A percentile compares a stretch with the other conserved stretches of the same genome.
phyloP scores from a whole-genome alignment of 2,888 invertebrate genomes.

The Caenorhabditis macrosperma region DNA sequence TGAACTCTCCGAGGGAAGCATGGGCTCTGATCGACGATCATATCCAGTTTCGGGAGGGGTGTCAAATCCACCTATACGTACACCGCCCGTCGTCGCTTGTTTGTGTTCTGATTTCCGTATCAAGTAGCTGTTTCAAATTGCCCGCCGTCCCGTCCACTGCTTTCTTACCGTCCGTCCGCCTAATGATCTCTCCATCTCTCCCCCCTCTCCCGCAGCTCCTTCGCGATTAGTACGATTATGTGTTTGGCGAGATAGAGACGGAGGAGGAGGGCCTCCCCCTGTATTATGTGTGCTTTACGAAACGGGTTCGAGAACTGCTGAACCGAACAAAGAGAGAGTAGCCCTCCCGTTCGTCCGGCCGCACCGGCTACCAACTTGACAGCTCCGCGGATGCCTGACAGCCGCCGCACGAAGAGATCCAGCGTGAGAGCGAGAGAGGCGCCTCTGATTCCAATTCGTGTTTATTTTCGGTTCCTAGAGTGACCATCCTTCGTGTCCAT shows the following conservation, averaged over 20 bases:
- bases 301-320: constrained; percentile 60
- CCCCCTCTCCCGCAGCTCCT: constrained; percentile 23
- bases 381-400: constrained; percentile 55
- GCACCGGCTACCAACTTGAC: constrained; percentile 40
- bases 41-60: constrained; percentile 17
- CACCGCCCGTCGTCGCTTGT: not conserved
- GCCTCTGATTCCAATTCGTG: constrained; percentile 16
- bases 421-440: constrained; percentile 12
- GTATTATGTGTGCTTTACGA: constrained; percentile 56
- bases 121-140: constrained; percentile 47
- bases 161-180: constrained; percentile 45
- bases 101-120: constrained; percentile 34
- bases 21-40: not conserved
- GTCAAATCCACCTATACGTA: not conserved
- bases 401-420: constrained; percentile 45
- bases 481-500: constrained; percentile 5
- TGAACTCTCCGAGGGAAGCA: not conserved
- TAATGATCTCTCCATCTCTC: constrained; percentile 39
- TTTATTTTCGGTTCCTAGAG: constrained; percentile 49
- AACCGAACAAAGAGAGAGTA: constrained; percentile 53
- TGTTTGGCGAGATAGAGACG: constrained; percentile 56
- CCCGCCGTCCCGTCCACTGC: constrained; percentile 21
- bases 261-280: constrained; percentile 3
- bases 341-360: not conserved
- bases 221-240: constrained; percentile 69